phyloP scores from a whole-genome alignment of 2,888 invertebrate species.

The Heteromurus nitidus region DNA sequence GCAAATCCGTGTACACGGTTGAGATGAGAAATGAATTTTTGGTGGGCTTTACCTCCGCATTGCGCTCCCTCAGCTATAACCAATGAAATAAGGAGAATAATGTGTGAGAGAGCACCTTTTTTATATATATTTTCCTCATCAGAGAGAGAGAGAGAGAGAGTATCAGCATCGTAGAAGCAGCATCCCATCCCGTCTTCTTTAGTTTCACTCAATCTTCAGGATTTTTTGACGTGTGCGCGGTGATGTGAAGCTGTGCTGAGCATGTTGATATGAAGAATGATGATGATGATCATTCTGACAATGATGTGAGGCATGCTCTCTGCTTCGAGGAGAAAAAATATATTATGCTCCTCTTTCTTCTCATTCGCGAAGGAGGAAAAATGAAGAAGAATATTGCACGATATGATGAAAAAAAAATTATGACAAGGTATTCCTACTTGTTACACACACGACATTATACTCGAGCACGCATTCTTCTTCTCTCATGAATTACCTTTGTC shows the following conservation, averaged over 20 bases:
- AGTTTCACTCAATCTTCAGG: conserved; percentile 19
- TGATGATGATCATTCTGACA: conserved; percentile 12
- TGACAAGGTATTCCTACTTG: conserved; percentile 4
- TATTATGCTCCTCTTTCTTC: neutral
- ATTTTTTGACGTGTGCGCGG: conserved; percentile 56
- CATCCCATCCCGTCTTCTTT: conserved; percentile 26
- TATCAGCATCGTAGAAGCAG: too few relatives aligned
- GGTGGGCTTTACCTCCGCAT: conserved; percentile 55
- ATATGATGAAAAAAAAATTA: too few relatives aligned
- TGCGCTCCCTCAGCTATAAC: conserved; percentile 26
- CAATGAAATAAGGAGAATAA: conserved; percentile 45
- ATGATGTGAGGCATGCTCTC: conserved; percentile 47
- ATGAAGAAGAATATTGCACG: conserved; percentile 32
- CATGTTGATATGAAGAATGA: conserved; percentile 19
- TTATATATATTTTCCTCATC: too few relatives aligned
- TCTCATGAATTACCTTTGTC: too few relatives aligned
- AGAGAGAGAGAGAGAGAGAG: too few relatives aligned
- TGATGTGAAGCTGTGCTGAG: conserved; percentile 22
- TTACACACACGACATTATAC: neutral
- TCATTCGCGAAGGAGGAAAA: neutral
- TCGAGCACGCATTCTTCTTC: too few relatives aligned
- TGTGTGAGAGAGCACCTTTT: too few relatives aligned
- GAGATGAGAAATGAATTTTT: conserved; percentile 45
- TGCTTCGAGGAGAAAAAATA: too few relatives aligned
- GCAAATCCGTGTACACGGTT: conserved; percentile 30